Percentiles rank a stretch among this genome's conserved stretches.
phyloP scores from a whole-genome alignment of 2,797 vertebrate species.

The Trichosurus vulpecula region DNA sequence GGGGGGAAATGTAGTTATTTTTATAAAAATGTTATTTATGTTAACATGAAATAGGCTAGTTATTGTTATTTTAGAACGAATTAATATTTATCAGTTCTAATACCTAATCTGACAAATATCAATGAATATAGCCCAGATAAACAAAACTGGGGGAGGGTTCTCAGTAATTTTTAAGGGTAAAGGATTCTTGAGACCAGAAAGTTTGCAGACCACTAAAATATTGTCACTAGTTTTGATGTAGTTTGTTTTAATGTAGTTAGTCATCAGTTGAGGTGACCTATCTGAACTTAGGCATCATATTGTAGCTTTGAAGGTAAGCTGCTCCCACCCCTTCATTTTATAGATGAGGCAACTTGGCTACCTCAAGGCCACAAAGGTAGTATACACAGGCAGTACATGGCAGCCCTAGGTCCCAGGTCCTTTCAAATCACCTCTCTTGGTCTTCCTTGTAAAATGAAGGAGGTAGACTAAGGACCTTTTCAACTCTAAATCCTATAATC shows the following conservation, averaged over 20 bases:
- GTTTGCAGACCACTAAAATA: not conserved
- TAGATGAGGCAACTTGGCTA: not conserved
- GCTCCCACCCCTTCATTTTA: not conserved
- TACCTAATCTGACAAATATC: not conserved
- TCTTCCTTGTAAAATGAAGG: not conserved
- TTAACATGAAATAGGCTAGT: not conserved
- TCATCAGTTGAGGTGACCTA: not conserved
- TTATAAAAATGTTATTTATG: not conserved
- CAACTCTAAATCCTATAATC: not conserved
- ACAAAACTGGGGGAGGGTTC: not conserved
- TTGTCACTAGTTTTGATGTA: not conserved
- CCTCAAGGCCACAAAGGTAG: not conserved
- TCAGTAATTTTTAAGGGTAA: not conserved
- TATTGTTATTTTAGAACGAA: not conserved
- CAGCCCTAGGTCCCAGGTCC: not conserved
- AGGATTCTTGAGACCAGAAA: not conserved
- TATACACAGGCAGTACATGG: not conserved
- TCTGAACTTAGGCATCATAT: not conserved
- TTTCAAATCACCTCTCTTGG: not conserved
- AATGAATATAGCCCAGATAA: not conserved
- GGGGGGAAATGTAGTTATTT: not conserved
- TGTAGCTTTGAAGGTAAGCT: not conserved
- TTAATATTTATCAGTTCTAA: not conserved
- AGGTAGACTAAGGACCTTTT: not conserved
- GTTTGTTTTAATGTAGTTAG: not conserved